A percentile compares a stretch with the other conserved stretches of the same genome.
These are phyloP conservation scores for Pediacus dermestoides DNA, from an alignment of 2,888 invertebrate species.

Conservation along the genomic window DNA sequence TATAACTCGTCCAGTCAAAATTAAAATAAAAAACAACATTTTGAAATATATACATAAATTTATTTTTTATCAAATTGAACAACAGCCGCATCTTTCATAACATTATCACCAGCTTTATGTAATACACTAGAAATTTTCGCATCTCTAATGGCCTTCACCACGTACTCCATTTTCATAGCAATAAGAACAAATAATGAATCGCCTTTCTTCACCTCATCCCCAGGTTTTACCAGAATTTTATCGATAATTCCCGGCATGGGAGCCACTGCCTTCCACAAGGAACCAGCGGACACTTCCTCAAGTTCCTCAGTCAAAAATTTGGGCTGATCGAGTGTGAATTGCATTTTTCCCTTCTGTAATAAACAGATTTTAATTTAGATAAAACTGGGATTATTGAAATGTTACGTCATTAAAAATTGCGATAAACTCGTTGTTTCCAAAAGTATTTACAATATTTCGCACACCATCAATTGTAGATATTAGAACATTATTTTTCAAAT, in stretches of 20 bases:
- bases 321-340: slow-evolving; percentile 60
- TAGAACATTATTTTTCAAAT: slow-evolving; percentile 45
- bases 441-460: slow-evolving; percentile 56
- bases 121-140: slow-evolving; percentile 71
- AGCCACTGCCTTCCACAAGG: slow-evolving; percentile 65
- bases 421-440: slow-evolving; percentile 56
- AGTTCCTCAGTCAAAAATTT: slow-evolving; percentile 54
- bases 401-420: slow-evolving; percentile 62
- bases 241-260: slow-evolving; percentile 98
- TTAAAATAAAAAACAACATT: no score
- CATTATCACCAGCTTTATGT: slow-evolving; percentile 75
- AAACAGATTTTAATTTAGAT: slow-evolving; percentile 1
- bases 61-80: slow-evolving; percentile 54
- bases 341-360: slow-evolving; percentile 64
- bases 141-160: slow-evolving; percentile 78
- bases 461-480: slow-evolving; percentile 55
- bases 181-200: slow-evolving; percentile 91
- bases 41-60: no score
- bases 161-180: slow-evolving; percentile 99
- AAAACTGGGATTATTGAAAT: slow-evolving; percentile 4
- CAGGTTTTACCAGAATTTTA: slow-evolving; percentile 77
- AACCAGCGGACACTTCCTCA: slow-evolving; percentile 34
- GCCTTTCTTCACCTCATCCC: slow-evolving; percentile 79
- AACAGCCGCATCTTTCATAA: slow-evolving; percentile 69
- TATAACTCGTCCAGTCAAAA: no score